These are phyloP conservation scores for Corythornis cristatus DNA, from an alignment of 2,113 vertebrate species.

Conservation along the genomic window DNA sequence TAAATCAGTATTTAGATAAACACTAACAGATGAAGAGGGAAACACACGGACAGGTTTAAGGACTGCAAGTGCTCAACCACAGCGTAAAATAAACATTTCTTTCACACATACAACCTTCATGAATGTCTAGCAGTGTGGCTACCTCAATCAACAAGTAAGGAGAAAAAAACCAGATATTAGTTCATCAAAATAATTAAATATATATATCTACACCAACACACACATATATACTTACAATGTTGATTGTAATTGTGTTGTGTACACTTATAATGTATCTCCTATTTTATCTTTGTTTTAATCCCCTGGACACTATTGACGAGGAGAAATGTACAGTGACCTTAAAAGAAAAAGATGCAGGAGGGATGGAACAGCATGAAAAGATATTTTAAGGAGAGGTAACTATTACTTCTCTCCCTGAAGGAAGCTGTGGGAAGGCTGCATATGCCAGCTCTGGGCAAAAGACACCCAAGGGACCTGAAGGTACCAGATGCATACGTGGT, in stretches of 20 bases:
- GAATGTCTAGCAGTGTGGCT: neutral
- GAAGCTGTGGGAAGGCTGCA: neutral
- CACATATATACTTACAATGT: neutral
- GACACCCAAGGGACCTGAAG: neutral
- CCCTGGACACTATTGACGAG: neutral
- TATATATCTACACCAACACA: neutral
- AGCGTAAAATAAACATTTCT: neutral
- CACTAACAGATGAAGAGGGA: constrained; percentile 4
- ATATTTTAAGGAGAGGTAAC: neutral
- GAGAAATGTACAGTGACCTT: neutral
- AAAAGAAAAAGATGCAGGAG: neutral
- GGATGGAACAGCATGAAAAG: neutral
- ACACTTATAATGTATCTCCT: neutral
- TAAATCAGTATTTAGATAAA: constrained; percentile 22
- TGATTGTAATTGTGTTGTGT: neutral
- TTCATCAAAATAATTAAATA: neutral
- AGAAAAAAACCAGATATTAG: neutral
- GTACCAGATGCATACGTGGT: neutral
- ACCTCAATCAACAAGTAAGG: neutral
- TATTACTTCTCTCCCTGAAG: neutral
- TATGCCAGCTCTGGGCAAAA: neutral
- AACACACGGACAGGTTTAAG: neutral
- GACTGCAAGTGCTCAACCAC: neutral
- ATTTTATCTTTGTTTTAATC: neutral
- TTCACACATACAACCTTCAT: neutral